A percentile compares a stretch with the other conserved stretches of the same genome.
Evolutionary conservation across 2,113 vertebrate species (phyloP).

Genomic region (Tiliqua scincoides): DNA sequence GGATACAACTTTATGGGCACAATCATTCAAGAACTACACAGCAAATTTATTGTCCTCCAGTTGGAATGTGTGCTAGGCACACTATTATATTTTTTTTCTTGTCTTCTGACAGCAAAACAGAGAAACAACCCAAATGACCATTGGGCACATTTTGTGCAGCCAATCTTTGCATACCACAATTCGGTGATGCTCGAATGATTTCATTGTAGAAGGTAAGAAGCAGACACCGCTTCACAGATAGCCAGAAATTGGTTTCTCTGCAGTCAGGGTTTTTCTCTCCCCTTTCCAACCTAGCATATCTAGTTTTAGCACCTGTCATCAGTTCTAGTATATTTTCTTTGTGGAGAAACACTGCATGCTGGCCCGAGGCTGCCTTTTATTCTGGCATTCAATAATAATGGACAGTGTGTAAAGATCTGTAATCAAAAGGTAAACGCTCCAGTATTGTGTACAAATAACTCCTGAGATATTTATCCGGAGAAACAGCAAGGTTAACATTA

Average conservation of each 20-base stretch:
- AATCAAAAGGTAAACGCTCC: constrained; percentile 68
- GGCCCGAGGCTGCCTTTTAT: constrained; percentile 63
- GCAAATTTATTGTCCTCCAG: neutral
- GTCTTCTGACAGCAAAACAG: constrained; percentile 6
- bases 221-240: constrained; percentile 24
- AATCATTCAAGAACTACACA: neutral
- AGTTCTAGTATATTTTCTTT: constrained; percentile 68
- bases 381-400: constrained; percentile 65
- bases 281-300: constrained; percentile 41
- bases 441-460: constrained; percentile 60
- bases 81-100: neutral
- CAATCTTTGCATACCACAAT: constrained; percentile 1
- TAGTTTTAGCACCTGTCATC: constrained; percentile 47
- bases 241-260: neutral
- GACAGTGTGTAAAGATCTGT: constrained; percentile 65
- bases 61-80: rapidly evolving
- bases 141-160: rapidly evolving
- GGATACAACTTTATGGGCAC: neutral
- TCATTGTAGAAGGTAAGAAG: constrained; percentile 34
- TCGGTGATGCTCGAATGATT: neutral
- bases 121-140: neutral
- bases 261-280: constrained; percentile 4
- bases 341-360: constrained; percentile 50
- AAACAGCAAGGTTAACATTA: constrained; percentile 60
- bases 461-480: constrained; percentile 63